Percentiles rank a stretch among this genome's conserved stretches.
These are phyloP conservation scores for Ursus arctos DNA, from an alignment of 2,113 vertebrate species.

Conservation along the genomic window DNA sequence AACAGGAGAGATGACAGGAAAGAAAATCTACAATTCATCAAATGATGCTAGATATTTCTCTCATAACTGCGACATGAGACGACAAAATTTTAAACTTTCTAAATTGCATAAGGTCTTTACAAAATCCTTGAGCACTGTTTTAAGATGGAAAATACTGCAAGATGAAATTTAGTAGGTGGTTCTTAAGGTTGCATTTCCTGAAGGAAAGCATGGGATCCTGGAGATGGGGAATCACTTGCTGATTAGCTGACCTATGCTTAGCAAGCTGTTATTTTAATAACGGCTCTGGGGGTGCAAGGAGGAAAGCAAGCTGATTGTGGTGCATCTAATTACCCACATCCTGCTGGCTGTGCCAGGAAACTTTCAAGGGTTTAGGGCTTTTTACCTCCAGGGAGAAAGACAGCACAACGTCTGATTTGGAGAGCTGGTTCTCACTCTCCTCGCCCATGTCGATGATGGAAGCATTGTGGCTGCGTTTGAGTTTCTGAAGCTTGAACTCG, in stretches of 20 bases:
- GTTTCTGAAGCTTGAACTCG: conserved; percentile 99
- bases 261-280: conserved; percentile 56
- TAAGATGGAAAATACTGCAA: background rate
- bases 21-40: background rate
- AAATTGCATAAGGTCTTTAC: background rate
- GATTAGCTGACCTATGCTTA: conserved; percentile 25
- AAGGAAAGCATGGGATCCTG: background rate
- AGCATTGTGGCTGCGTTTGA: conserved; percentile 98
- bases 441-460: conserved; percentile 99
- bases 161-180: conserved; percentile 19
- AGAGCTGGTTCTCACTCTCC: conserved; percentile 98
- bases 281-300: background rate
- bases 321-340: background rate
- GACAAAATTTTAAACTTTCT: background rate
- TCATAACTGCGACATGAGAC: background rate
- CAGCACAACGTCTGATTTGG: conserved; percentile 98
- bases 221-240: conserved; percentile 25
- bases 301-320: conserved; percentile 10
- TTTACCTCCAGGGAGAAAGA: conserved; percentile 98
- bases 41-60: background rate
- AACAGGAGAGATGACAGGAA: background rate
- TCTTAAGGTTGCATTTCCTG: conserved; percentile 24
- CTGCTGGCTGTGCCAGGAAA: background rate
- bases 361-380: background rate
- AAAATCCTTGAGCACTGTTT: conserved; percentile 8